Evolutionary conservation across 1,140 invertebrate genomes (phyloP).

Genomic region (Dendroctonus ponderosae): DNA sequence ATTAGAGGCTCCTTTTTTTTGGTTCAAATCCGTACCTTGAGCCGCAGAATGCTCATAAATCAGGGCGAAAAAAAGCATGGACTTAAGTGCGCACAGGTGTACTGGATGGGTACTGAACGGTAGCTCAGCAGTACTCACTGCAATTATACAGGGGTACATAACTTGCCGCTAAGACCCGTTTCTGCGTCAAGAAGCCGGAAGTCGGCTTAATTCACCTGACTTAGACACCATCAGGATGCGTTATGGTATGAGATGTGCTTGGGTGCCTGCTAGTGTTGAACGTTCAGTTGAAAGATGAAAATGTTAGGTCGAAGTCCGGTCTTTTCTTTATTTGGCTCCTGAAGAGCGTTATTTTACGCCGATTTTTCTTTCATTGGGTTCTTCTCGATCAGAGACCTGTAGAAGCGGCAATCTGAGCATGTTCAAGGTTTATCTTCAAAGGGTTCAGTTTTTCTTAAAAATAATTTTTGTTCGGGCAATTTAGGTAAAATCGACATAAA

Average conservation of each 20-base stretch:
- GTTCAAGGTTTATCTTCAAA: too few species aligned
- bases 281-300: too few species aligned
- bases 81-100: constrained; percentile 15
- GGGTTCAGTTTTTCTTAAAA: too few species aligned
- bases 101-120: constrained; percentile 10
- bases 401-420: too few species aligned
- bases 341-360: too few species aligned
- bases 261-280: too few species aligned
- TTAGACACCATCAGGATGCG: constrained; percentile 1
- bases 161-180: constrained; percentile 14
- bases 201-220: constrained; percentile 2
- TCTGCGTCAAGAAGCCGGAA: constrained; percentile 15
- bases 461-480: too few species aligned
- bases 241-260: not conserved
- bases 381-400: too few species aligned
- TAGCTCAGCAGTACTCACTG: constrained; percentile 13
- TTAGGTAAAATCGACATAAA: too few species aligned
- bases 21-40: not conserved
- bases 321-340: too few species aligned
- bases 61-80: not conserved
- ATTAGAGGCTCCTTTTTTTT: constrained; percentile 11
- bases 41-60: constrained; percentile 7
- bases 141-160: constrained; percentile 21
- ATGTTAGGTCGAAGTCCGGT: too few species aligned
- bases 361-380: too few species aligned